These are phyloP conservation scores for Pristionchus pacificus DNA, from an alignment of 1,140 invertebrate genomes.

Conservation along the genomic window DNA sequence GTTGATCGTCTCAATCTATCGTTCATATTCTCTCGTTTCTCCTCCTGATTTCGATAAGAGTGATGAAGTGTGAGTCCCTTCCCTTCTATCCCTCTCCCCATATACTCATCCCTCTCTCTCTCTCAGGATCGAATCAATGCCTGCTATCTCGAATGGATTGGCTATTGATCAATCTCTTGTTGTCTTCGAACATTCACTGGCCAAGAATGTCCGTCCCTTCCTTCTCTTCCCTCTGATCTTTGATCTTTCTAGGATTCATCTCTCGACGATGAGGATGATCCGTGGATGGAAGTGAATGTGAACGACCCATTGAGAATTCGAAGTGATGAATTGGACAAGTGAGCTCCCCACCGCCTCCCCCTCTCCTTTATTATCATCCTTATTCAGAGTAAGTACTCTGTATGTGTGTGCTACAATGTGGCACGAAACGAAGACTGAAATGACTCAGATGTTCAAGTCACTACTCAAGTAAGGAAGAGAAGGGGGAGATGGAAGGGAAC, in stretches of 20 bases:
- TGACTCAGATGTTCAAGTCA: slow-evolving; percentile 60
- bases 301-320: slow-evolving; percentile 26
- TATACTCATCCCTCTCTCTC: no score
- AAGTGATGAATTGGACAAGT: slow-evolving; percentile 32
- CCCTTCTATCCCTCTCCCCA: slow-evolving; percentile 9
- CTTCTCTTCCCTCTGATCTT: neutral
- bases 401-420: slow-evolving; percentile 63
- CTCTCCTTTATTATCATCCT: no score
- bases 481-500: neutral
- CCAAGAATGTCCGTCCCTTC: slow-evolving; percentile 32
- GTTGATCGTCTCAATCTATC: slow-evolving; percentile 40
- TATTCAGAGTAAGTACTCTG: slow-evolving; percentile 53
- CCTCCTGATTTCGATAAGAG: slow-evolving; percentile 24
- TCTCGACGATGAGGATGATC: neutral
- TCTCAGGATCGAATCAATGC: slow-evolving; percentile 51
- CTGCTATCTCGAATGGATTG: slow-evolving; percentile 42
- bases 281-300: slow-evolving; percentile 27
- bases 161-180: slow-evolving; percentile 48
- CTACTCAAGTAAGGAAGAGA: slow-evolving; percentile 57
- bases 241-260: neutral
- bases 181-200: slow-evolving; percentile 42
- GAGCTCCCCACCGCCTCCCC: slow-evolving; percentile 22
- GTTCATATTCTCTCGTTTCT: slow-evolving; percentile 34
- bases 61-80: slow-evolving; percentile 45
- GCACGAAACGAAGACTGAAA: slow-evolving; percentile 61